A percentile compares a stretch with the other conserved stretches of the same genome.
Evolutionary conservation across 2,888 invertebrate species (phyloP).

Genomic region (Lepidocyrtinus sp.): DNA sequence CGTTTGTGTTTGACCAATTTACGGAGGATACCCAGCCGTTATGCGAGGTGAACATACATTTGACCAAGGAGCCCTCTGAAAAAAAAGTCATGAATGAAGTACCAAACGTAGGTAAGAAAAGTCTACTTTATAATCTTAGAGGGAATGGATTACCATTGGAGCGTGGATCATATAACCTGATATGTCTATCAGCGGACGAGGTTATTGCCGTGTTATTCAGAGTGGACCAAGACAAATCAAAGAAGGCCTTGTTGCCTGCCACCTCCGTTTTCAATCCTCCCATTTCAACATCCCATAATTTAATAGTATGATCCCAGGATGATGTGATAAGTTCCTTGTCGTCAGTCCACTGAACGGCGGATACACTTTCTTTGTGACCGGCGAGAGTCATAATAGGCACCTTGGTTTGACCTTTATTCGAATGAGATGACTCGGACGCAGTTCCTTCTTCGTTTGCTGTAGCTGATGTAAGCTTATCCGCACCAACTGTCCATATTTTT

Average conservation of each 20-base stretch:
- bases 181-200: constrained; percentile 91
- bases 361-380: constrained; percentile 94
- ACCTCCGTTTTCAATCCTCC: constrained; percentile 88
- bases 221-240: constrained; percentile 87
- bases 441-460: constrained; percentile 69
- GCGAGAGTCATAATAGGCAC: constrained; percentile 86
- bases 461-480: constrained; percentile 54
- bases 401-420: constrained; percentile 70
- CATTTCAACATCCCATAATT: constrained; percentile 92
- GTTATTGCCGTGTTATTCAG: constrained; percentile 83
- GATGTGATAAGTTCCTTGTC: constrained; percentile 84
- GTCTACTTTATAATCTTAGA: not conserved
- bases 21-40: constrained; percentile 93
- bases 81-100: not conserved
- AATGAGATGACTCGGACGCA: constrained; percentile 62
- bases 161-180: constrained; percentile 93
- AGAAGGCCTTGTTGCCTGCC: constrained; percentile 91
- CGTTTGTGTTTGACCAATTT: constrained; percentile 87
- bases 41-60: constrained; percentile 90
- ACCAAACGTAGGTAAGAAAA: not conserved
- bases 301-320: constrained; percentile 96
- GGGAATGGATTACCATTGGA: constrained; percentile 79
- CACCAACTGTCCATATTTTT: constrained; percentile 85
- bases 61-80: constrained; percentile 89
- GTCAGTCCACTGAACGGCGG: constrained; percentile 88